A percentile compares a stretch with the other conserved stretches of the same genome.
These are phyloP conservation scores for Lithophane leautieri DNA, from an alignment of 2,888 invertebrate species.

Conservation along the genomic window DNA sequence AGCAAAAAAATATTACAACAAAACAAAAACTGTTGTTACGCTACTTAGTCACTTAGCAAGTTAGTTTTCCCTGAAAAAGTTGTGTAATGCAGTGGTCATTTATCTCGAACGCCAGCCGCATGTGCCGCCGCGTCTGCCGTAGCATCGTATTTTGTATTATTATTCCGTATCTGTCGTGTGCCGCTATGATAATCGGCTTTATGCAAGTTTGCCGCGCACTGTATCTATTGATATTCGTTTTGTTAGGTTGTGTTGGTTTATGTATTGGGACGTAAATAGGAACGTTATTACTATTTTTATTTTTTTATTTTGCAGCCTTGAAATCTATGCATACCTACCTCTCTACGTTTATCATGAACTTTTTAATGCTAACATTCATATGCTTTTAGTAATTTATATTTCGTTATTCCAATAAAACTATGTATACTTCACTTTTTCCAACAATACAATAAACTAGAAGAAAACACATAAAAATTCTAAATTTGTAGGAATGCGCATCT, in stretches of 20 bases:
- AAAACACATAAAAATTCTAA: neutral
- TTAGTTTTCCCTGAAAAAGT: constrained; percentile 77
- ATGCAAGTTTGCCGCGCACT: constrained; percentile 33
- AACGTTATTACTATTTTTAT: neutral
- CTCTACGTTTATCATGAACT: neutral
- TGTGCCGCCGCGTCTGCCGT: constrained; percentile 66
- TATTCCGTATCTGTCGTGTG: constrained; percentile 55
- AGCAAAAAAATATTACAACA: constrained; percentile 12
- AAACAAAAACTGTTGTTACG: constrained; percentile 53
- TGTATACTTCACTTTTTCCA: neutral
- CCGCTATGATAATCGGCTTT: constrained; percentile 60
- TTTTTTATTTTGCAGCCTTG: neutral
- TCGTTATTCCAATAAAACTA: neutral
- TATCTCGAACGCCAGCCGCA: constrained; percentile 79
- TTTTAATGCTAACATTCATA: neutral
- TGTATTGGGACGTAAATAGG: neutral
- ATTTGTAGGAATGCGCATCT: neutral
- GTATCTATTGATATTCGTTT: constrained; percentile 32
- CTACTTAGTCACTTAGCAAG: constrained; percentile 63
- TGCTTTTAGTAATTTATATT: neutral
- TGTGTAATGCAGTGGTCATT: constrained; percentile 81
- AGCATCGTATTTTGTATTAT: constrained; percentile 62
- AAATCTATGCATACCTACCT: neutral
- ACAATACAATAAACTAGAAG: neutral
- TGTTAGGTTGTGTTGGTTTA: neutral